Conservation (phyloP, 2,113 vertebrate genomes). For the Nerophis lumbriciformis region DNA sequence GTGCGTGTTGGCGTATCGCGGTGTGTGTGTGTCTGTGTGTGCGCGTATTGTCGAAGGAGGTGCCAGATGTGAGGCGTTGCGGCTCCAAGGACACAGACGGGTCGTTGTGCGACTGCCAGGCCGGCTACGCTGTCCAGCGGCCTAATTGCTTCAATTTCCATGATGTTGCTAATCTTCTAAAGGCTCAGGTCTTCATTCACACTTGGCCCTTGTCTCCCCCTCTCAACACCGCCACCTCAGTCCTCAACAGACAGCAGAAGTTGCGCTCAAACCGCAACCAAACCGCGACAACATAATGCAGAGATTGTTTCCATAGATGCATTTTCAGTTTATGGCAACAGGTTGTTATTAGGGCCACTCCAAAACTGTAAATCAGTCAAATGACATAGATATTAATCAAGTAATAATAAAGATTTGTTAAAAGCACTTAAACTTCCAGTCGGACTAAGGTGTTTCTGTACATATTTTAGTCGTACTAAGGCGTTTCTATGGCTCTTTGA, state of each 20-base stretch:
- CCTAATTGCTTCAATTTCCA: constrained; percentile 67
- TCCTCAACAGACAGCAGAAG: constrained; percentile 19
- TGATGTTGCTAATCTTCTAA: constrained; percentile 68
- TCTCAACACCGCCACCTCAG: background rate
- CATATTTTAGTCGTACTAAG: no score
- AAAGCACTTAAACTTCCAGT: no score
- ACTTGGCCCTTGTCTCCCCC: constrained; percentile 47
- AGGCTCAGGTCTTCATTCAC: constrained; percentile 50
- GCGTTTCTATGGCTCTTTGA: no score
- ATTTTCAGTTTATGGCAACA: background rate
- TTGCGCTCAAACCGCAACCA: background rate
- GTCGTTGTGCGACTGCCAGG: constrained; percentile 58
- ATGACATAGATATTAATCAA: no score
- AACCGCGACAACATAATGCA: constrained; percentile 3
- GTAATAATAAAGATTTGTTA: no score
- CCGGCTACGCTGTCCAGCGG: constrained; percentile 44
- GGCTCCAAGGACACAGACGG: constrained; percentile 47
- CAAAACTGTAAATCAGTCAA: background rate
- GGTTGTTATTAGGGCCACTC: background rate
- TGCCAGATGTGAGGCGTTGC: constrained; percentile 66
- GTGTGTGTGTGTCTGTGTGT: constrained; percentile 42
- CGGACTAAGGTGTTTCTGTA: no score
- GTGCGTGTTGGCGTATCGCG: constrained; percentile 12
- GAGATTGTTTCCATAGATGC: background rate
- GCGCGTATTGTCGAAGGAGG: constrained; percentile 57